Percentiles rank a stretch among this genome's conserved stretches.
Evolutionary conservation across 2,797 vertebrate genomes (phyloP).

Genomic region (Melanotaenia boesemani): DNA sequence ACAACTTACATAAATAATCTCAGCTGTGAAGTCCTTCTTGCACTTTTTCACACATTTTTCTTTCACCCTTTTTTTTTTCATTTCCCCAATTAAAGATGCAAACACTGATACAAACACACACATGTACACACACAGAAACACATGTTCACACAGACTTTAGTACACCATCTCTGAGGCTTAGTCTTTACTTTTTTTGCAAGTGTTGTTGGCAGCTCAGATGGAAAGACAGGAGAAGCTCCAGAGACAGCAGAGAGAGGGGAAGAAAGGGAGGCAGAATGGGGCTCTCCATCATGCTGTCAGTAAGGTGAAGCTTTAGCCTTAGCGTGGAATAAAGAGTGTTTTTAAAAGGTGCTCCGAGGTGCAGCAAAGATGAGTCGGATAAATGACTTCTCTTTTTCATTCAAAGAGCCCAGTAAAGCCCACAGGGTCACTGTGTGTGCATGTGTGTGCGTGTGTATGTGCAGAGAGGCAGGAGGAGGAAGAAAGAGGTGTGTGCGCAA

Average conservation of each 20-base stretch:
- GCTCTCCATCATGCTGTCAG: slow-evolving; percentile 77
- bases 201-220: slow-evolving; percentile 40
- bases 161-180: slow-evolving; percentile 46
- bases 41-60: slow-evolving; percentile 5
- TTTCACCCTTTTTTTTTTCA: slow-evolving; percentile 28
- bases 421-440: slow-evolving; percentile 53
- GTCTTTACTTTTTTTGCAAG: slow-evolving; percentile 33
- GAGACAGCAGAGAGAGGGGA: slow-evolving; percentile 36
- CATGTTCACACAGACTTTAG: slow-evolving; percentile 23
- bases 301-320: slow-evolving; percentile 64
- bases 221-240: slow-evolving; percentile 53
- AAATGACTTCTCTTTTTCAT: slow-evolving; percentile 84
- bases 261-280: slow-evolving; percentile 38
- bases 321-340: slow-evolving; percentile 71
- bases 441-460: slow-evolving; percentile 16
- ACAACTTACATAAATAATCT: neutral
- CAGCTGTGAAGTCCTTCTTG: neutral
- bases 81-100: slow-evolving; percentile 53
- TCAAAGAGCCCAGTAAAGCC: slow-evolving; percentile 73
- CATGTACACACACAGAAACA: neutral
- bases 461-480: neutral
- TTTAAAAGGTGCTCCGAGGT: slow-evolving; percentile 75
- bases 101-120: slow-evolving; percentile 46
- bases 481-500: slow-evolving; percentile 9
- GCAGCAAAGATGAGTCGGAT: slow-evolving; percentile 78